Evolutionary conservation across 2,888 invertebrate genomes (phyloP), one percentile per base, ranked within the genome.

Genomic region (Marasmarcha lunaedactyla): DNA sequence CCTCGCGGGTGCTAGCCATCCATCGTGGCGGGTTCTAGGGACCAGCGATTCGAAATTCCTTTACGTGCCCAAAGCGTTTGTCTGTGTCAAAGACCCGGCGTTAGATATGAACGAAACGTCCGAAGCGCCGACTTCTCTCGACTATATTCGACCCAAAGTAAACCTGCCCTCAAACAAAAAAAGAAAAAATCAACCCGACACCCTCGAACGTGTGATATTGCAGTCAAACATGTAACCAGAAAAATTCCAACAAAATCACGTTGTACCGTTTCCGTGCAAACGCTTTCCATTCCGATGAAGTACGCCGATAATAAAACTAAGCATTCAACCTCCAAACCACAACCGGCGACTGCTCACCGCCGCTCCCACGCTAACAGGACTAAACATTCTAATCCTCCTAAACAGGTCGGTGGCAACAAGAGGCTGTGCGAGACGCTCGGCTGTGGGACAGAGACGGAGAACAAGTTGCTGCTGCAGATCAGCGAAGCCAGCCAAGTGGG

Each of bases 401-500:
- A 71, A 77, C 79, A 79, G 79, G 81, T 73, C 63, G 59, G 63
- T 62, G 71, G 69, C 54, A 65, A 68, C 63, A 73, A 68, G 77
- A 77, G 73, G 72, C 71, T 74, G 73, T 79, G 79, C 53, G 60
- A 74, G 48, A 60, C 62, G 45, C 52, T 57, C 48, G 47, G 57
- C 55, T 52, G 71, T 54, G 72, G 69, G 60, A 79, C 65, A 63
- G 83, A 72, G 69, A 84, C 83, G 54, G 72, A 81, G 63, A 84
- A 84, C 67, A 76, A 71, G 57, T 61, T 84, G 63, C 62, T 87
- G 63, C 64, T 74, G 61, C 78, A 84, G 68, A 86, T 87, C 68
- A 78, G 84, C 50, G 86, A 87, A 85, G 85, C 87, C 85, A 71
- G 84, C 51, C 76, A 85, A 84, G 83, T 86, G 64, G 71, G 72